Evolutionary conservation across 92 coral and sea anemone species (phyloP).

Genomic region (Siderastrea siderea): DNA sequence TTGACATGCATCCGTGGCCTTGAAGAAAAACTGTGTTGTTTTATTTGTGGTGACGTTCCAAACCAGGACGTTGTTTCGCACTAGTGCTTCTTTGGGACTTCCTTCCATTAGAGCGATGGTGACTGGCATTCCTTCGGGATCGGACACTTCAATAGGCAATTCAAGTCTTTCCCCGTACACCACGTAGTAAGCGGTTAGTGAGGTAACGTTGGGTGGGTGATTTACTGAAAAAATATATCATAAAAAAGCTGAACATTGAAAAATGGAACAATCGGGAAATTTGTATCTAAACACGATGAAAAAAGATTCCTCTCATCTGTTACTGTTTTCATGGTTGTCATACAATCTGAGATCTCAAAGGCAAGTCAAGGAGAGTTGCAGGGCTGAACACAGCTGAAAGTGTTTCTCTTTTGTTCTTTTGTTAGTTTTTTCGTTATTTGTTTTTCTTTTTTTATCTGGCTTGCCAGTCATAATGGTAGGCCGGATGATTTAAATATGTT

Average conservation of each 20-base stretch:
- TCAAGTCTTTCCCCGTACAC: conserved; percentile 32
- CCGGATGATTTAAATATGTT: no score
- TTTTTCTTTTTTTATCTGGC: no score
- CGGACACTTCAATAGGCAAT: conserved; percentile 36
- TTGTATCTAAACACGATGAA: no score
- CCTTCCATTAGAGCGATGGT: conserved; percentile 21
- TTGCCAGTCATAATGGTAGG: no score
- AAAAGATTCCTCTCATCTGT: no score
- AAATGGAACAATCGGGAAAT: not conserved
- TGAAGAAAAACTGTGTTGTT: conserved; percentile 30
- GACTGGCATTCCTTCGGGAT: conserved; percentile 60
- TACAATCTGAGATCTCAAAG: no score
- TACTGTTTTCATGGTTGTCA: no score
- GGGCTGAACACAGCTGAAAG: no score
- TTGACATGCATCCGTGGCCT: conserved; percentile 57
- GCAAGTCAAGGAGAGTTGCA: no score
- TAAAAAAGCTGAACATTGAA: not conserved
- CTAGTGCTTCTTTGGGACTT: conserved; percentile 22
- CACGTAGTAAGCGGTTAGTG: conserved; percentile 30
- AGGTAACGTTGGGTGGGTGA: conserved; percentile 38
- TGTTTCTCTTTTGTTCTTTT: no score
- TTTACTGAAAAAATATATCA: conserved; percentile 26
- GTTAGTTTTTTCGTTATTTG: no score
- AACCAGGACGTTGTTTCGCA: conserved; percentile 23
- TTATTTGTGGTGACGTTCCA: conserved; percentile 37